These are phyloP conservation scores for Eristalis pertinax DNA, from an alignment of 2,888 invertebrate species.

Conservation along the genomic window DNA sequence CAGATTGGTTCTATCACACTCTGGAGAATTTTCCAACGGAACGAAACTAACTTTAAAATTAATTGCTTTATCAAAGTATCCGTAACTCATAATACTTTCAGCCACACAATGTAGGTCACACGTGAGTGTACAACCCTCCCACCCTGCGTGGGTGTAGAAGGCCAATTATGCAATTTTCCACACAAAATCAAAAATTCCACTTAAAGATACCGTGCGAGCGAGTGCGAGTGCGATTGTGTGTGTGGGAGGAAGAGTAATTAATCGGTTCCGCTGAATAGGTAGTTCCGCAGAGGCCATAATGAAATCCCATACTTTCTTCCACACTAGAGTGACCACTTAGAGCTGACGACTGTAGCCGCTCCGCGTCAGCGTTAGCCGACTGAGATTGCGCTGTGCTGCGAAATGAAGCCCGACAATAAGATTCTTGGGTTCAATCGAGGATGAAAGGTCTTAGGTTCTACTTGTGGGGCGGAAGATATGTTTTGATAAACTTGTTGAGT, in stretches of 20 bases:
- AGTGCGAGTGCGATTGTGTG: neutral
- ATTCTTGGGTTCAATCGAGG: neutral
- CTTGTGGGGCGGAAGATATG: too few relatives aligned
- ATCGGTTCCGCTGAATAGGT: constrained; percentile 51
- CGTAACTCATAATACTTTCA: constrained; percentile 7
- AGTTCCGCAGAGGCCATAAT: constrained; percentile 7
- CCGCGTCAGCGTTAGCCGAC: constrained; percentile 8
- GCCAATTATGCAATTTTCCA: constrained; percentile 32
- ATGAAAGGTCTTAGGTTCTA: too few relatives aligned
- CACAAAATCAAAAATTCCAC: neutral
- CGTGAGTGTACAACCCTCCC: neutral
- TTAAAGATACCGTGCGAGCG: neutral
- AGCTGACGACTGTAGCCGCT: constrained; percentile 7
- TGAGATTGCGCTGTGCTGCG: constrained; percentile 29
- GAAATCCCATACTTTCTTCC: constrained; percentile 59
- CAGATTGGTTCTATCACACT: neutral
- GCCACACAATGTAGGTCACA: constrained; percentile 23
- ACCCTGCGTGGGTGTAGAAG: neutral
- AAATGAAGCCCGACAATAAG: constrained; percentile 51
- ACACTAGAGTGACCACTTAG: constrained; percentile 48
- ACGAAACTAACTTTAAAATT: constrained; percentile 10
- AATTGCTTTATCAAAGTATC: constrained; percentile 14
- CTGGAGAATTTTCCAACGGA: neutral
- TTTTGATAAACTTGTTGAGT: too few relatives aligned
- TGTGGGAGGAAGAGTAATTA: constrained; percentile 18